These are phyloP conservation scores for Melanostoma mellinum DNA, from an alignment of 2,888 invertebrate genomes.

Conservation along the genomic window DNA sequence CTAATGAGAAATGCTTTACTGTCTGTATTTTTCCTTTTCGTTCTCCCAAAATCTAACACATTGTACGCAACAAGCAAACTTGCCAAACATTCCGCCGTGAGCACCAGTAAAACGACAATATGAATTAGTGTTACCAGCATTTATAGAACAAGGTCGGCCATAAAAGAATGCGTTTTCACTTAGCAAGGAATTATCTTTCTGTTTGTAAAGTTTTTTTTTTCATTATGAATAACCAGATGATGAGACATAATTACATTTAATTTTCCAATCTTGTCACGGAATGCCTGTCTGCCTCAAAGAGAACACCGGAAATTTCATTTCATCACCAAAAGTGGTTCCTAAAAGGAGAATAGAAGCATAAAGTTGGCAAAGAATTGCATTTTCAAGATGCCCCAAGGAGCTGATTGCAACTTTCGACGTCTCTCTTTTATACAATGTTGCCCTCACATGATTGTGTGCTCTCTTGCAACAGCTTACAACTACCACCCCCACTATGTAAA, in stretches of 20 bases:
- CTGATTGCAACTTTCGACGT: constrained; percentile 63
- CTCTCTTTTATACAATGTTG: constrained; percentile 55
- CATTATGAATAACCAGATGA: too few relatives aligned
- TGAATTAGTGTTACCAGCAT: too few relatives aligned
- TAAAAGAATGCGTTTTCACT: too few relatives aligned
- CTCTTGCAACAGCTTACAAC: constrained; percentile 60
- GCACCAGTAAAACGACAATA: too few relatives aligned
- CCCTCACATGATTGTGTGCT: constrained; percentile 43
- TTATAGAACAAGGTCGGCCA: too few relatives aligned
- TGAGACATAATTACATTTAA: neutral
- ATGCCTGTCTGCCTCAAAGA: constrained; percentile 5
- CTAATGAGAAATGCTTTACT: too few relatives aligned
- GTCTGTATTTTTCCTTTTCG: too few relatives aligned
- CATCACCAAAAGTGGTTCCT: constrained; percentile 50
- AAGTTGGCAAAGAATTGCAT: constrained; percentile 60
- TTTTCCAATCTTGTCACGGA: constrained; percentile 13
- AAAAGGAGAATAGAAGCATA: constrained; percentile 65
- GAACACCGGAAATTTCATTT: constrained; percentile 58
- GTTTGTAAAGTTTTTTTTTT: neutral
- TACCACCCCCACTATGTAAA: neutral
- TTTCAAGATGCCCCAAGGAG: constrained; percentile 50
- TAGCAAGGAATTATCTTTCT: too few relatives aligned
- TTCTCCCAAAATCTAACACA: too few relatives aligned
- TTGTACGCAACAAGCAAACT: too few relatives aligned
- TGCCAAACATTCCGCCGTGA: too few relatives aligned